Evolutionary conservation across 2,797 vertebrate species (phyloP).

Genomic region (Acridotheres tristis): DNA sequence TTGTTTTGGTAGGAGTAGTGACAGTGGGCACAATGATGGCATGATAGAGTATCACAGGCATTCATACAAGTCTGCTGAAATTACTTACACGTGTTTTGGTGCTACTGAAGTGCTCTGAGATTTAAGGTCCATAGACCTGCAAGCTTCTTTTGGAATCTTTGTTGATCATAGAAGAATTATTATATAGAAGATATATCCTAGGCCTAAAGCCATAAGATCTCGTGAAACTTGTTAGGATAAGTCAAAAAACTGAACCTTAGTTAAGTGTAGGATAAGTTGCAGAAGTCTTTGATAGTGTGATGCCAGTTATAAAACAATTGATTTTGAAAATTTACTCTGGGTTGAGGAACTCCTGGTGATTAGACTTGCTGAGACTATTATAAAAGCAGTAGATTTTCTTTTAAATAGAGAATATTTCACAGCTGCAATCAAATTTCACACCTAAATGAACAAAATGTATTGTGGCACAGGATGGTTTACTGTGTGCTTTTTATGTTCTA

Average conservation of each 20-base stretch:
- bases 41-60: background rate
- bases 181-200: background rate
- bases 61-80: background rate
- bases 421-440: constrained; percentile 19
- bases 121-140: background rate
- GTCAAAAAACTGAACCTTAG: background rate
- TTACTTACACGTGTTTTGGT: background rate
- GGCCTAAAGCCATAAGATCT: background rate
- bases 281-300: background rate
- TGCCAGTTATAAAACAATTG: background rate
- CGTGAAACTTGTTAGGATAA: background rate
- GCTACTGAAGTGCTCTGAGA: background rate
- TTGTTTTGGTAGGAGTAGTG: background rate
- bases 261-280: background rate
- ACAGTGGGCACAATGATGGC: background rate
- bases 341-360: background rate
- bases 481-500: background rate
- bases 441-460: constrained; percentile 13
- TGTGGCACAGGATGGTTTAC: background rate
- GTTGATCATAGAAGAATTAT: background rate
- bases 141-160: background rate
- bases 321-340: background rate
- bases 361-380: constrained; percentile 3
- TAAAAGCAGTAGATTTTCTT: background rate
- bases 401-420: constrained; percentile 37